Conservation (phyloP, 1,140 invertebrate species). For the Meloidogyne exigua region DNA sequence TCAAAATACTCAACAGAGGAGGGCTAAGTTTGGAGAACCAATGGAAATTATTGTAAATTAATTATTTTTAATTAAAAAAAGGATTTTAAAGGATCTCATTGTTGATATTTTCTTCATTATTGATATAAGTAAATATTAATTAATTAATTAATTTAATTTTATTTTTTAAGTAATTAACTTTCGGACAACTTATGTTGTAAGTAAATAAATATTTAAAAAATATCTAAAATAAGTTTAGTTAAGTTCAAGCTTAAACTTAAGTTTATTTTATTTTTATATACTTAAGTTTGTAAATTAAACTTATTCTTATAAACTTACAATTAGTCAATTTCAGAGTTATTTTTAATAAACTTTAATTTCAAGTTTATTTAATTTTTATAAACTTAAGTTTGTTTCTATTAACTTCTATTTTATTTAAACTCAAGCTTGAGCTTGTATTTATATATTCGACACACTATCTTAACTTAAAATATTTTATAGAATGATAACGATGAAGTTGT, state of each 20-base stretch:
- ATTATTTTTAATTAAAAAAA: not conserved
- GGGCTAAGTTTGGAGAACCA: constrained; percentile 65
- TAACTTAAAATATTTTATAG: too few relatives aligned
- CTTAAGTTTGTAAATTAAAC: not conserved
- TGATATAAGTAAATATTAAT: constrained; percentile 68
- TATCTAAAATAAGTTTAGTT: not conserved
- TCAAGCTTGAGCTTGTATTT: too few relatives aligned
- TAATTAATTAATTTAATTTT: not conserved
- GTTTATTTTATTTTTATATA: not conserved
- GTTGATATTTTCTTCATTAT: constrained; percentile 98
- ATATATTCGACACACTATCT: too few relatives aligned
- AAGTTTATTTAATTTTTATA: too few relatives aligned
- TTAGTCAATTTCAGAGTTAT: too few relatives aligned
- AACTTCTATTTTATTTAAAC: too few relatives aligned
- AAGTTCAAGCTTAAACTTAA: not conserved
- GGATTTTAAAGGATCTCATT: constrained; percentile 65
- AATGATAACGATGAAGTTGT: constrained; percentile 92
- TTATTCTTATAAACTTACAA: not conserved
- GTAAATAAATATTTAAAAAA: not conserved
- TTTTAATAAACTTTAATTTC: too few relatives aligned
- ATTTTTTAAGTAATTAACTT: constrained; percentile 81
- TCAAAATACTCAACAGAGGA: constrained; percentile 41
- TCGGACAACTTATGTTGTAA: constrained; percentile 87
- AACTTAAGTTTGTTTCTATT: too few relatives aligned
- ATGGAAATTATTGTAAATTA: constrained; percentile 66